Evolutionary conservation across 2,797 vertebrate species (phyloP).

Genomic region (Tachyglossus aculeatus): DNA sequence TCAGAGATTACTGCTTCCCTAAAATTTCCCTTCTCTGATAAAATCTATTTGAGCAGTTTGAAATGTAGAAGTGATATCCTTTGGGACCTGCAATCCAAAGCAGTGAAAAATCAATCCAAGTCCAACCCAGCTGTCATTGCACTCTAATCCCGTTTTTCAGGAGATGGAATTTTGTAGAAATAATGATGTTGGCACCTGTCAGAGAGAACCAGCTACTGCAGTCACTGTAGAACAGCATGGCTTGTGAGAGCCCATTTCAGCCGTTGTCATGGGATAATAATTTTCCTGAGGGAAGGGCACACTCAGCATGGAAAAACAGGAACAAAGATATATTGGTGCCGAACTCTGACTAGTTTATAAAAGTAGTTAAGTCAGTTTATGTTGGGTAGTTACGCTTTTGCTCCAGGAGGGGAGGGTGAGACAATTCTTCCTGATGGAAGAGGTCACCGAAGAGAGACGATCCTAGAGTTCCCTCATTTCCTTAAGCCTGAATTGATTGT

Average conservation of each 20-base stretch:
- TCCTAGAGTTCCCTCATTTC: constrained; percentile 4
- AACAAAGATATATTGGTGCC: constrained; percentile 19
- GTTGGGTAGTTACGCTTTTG: constrained; percentile 56
- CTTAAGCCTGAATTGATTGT: constrained; percentile 28
- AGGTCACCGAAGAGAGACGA: constrained; percentile 21
- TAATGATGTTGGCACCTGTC: neutral
- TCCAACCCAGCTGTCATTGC: too few relatives aligned
- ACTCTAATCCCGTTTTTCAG: too few relatives aligned
- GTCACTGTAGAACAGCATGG: constrained; percentile 13
- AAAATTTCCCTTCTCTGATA: too few relatives aligned
- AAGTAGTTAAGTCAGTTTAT: constrained; percentile 41
- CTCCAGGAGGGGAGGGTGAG: constrained; percentile 28
- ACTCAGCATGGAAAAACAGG: constrained; percentile 32
- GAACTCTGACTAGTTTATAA: constrained; percentile 42
- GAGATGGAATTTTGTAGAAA: constrained; percentile 31
- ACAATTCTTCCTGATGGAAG: constrained; percentile 19
- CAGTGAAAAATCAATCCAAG: too few relatives aligned
- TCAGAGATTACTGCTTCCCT: too few relatives aligned
- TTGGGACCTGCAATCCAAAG: too few relatives aligned
- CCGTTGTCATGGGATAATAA: constrained; percentile 38
- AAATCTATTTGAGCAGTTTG: too few relatives aligned
- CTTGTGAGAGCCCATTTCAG: constrained; percentile 3
- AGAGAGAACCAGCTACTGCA: neutral
- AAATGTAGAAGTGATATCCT: too few relatives aligned
- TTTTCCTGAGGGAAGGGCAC: constrained; percentile 26